Evolutionary conservation across 2,797 vertebrate genomes (phyloP), one percentile per base, ranked within the genome.

Genomic region (Ceyx erithaca): DNA sequence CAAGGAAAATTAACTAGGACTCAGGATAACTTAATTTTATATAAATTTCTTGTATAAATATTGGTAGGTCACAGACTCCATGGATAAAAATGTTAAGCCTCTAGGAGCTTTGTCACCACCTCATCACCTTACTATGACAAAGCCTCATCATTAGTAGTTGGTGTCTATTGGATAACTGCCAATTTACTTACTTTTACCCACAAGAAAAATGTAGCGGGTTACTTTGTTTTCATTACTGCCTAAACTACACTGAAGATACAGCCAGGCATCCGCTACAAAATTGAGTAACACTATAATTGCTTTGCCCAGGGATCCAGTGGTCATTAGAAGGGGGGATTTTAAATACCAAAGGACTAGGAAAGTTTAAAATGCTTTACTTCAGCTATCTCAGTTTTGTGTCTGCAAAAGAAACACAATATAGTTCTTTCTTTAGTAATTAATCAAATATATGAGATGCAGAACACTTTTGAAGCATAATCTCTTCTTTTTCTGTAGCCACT

Each of bases 71-170:
- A 43, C 33, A 30, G 26, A 49, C 46, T 71, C 13, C 49, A n/a
- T 2, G 18, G 31, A 21, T 69, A 80, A 82, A 85, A 51, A 7
- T 5, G 23, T 62, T 69, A 87, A 92, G 13, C 7, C 26, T 3
- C 13, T 41, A 33, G 41, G 28, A 63, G n/a, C 16, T 87, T 73
- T 41, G 45, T 82, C 35, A 89, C 14, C 12, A 35, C 14, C 35
- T 78, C 37, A 83, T 37, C 55, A 58, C 26, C n/a, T 35, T 33
- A 26, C 7, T 12, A 19, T 52, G 45, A 59, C 58, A 83, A 55
- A 21, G 0, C 0, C 8, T 1, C 11, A n/a, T 58, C 3, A 22
- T 20, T 80, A 63, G 23, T 0, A 1, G 48, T 48, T 23, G 23
- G 12, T 10, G 5, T 15, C 30, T 62, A 2, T 7, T 48, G 20